Conservation (phyloP, 2,113 vertebrate species). For the Macrotis lagotis region DNA sequence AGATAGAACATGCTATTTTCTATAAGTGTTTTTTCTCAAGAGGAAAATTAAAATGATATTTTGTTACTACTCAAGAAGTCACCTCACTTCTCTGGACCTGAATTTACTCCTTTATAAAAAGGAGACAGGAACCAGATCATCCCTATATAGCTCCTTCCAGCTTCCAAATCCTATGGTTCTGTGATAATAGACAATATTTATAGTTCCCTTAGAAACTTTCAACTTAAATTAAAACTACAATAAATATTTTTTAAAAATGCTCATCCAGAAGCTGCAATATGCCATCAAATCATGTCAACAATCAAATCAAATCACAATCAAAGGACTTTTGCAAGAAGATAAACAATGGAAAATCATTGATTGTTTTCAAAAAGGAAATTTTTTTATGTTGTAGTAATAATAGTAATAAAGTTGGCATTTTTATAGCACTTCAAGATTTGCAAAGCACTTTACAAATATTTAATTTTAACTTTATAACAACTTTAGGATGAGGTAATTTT, state of each 20-base stretch:
- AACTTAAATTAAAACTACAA: neutral
- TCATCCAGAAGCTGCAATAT: neutral
- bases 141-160: neutral
- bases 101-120: neutral
- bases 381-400: too few relatives aligned
- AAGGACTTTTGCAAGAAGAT: neutral
- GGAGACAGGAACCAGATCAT: too few relatives aligned
- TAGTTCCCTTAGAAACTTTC: neutral
- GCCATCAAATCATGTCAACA: too few relatives aligned
- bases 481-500: too few relatives aligned
- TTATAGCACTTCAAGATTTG: too few relatives aligned
- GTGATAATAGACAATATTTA: neutral
- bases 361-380: too few relatives aligned
- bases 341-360: neutral
- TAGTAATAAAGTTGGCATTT: too few relatives aligned
- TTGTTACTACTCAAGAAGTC: slow-evolving; percentile 1
- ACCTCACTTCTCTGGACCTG: neutral
- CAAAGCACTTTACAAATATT: too few relatives aligned
- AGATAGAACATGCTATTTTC: slow-evolving; percentile 66
- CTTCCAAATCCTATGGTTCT: neutral
- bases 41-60: slow-evolving; percentile 74
- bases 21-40: slow-evolving; percentile 64
- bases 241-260: slow-evolving; percentile 26
- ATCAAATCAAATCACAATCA: too few relatives aligned
- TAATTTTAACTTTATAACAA: too few relatives aligned